phyloP scores from a whole-genome alignment of 2,797 vertebrate species.

The Hoplostethus mediterraneus region DNA sequence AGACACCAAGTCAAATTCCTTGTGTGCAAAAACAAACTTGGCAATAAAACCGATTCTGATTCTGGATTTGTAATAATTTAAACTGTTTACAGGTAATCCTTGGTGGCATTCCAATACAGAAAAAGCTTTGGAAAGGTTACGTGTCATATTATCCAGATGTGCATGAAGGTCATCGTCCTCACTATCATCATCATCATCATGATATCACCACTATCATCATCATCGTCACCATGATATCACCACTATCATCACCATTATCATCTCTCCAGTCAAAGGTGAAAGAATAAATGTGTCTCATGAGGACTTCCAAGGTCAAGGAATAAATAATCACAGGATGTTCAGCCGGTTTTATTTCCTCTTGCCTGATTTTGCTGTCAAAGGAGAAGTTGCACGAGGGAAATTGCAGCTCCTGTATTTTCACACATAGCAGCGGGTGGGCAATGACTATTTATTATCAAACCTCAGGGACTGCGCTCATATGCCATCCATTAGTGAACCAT shows the following conservation, averaged over 20 bases:
- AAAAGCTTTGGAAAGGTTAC: constrained; percentile 14
- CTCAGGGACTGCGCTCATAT: constrained; percentile 16
- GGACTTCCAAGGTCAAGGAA: constrained; percentile 15
- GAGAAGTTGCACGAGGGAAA: constrained; percentile 4
- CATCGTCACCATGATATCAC: constrained; percentile 28
- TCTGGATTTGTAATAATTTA: not conserved
- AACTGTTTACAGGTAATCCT: not conserved
- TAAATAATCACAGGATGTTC: constrained; percentile 45
- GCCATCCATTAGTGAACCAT: not conserved
- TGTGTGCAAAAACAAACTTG: too few species aligned
- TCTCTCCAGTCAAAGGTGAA: constrained; percentile 29
- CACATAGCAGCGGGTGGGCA: constrained; percentile 14
- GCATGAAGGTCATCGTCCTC: constrained; percentile 44
- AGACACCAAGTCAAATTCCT: too few species aligned
- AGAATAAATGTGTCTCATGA: constrained; percentile 30
- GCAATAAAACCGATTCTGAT: too few species aligned
- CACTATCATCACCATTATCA: constrained; percentile 17
- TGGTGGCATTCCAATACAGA: not conserved
- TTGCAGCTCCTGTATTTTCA: constrained; percentile 41
- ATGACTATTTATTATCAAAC: constrained; percentile 45
- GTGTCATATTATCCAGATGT: constrained; percentile 28
- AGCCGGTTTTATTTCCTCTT: constrained; percentile 7
- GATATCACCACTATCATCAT: constrained; percentile 26
- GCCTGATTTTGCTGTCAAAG: constrained; percentile 17
- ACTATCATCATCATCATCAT: constrained; percentile 39